A percentile compares a stretch with the other conserved stretches of the same genome.
phyloP scores from a whole-genome alignment of 1,140 invertebrate species.

The Eueides isabella region DNA sequence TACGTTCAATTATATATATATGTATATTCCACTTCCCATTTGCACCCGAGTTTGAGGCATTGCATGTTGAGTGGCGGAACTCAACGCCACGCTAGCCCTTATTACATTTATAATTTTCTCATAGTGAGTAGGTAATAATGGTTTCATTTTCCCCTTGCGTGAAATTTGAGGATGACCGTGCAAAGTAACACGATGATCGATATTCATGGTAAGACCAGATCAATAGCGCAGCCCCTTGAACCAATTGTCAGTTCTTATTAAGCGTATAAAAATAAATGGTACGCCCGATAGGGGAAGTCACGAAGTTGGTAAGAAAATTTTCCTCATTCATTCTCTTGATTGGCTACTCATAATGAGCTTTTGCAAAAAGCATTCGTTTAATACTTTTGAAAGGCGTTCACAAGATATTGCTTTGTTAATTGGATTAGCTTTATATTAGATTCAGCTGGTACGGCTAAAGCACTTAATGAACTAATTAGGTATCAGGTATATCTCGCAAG shows the following conservation, averaged over 20 bases:
- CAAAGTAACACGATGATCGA: conserved; percentile 31
- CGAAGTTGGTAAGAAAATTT: conserved; percentile 54
- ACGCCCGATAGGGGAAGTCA: conserved; percentile 53
- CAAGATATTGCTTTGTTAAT: conserved; percentile 37
- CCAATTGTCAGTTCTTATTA: conserved; percentile 67
- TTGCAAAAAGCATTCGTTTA: conserved; percentile 38
- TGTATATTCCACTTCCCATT: no score
- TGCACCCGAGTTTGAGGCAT: no score
- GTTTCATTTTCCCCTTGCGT: neutral
- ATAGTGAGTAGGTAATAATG: neutral
- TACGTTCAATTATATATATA: no score
- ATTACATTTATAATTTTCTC: neutral
- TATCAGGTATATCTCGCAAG: conserved; percentile 19
- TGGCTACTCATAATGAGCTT: conserved; percentile 58
- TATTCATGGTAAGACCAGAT: conserved; percentile 32
- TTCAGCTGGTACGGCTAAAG: conserved; percentile 25
- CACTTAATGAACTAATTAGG: conserved; percentile 23
- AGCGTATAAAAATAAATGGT: conserved; percentile 67
- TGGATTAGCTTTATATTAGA: conserved; percentile 37
- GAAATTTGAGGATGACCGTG: conserved; percentile 9
- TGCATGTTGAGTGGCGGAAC: no score
- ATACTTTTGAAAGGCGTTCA: conserved; percentile 42
- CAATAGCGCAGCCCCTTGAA: conserved; percentile 40
- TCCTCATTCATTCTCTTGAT: conserved; percentile 63
- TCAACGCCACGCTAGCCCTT: no score